These are phyloP conservation scores for Baccha elongata DNA, from an alignment of 2,888 invertebrate species.

Conservation along the genomic window DNA sequence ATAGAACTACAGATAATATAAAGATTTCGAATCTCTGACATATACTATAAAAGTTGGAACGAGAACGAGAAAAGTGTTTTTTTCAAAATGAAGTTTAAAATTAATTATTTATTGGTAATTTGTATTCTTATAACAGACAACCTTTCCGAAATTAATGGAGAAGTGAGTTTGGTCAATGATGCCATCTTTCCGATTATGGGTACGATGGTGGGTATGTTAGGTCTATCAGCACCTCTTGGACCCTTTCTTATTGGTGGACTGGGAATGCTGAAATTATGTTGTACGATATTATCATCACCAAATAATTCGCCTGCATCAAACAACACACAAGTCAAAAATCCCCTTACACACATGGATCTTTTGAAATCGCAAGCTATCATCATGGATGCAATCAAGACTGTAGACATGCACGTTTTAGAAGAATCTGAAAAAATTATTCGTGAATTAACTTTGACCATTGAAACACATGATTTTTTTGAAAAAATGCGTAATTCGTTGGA, in stretches of 20 bases:
- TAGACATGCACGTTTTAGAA: neutral
- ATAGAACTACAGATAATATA: neutral
- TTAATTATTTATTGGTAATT: neutral
- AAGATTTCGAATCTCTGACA: neutral
- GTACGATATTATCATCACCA: neutral
- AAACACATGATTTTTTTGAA: slow-evolving; percentile 1
- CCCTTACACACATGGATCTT: neutral
- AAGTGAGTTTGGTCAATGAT: neutral
- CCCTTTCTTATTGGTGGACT: neutral
- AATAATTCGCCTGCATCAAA: neutral
- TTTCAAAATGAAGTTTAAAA: neutral
- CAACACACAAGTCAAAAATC: neutral
- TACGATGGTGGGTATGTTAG: neutral
- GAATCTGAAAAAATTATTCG: neutral
- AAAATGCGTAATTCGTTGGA: neutral
- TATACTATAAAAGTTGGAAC: neutral
- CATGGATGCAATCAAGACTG: neutral
- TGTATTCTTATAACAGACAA: neutral
- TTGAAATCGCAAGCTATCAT: neutral
- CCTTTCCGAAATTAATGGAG: too few relatives aligned
- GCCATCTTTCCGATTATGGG: neutral
- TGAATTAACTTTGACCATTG: neutral
- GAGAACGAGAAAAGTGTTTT: neutral
- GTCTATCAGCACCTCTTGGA: neutral
- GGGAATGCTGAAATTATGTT: neutral